Evolutionary conservation across 2,113 vertebrate genomes (phyloP), one percentile per base, ranked within the genome.

Genomic region (Panurus biarmicus): DNA sequence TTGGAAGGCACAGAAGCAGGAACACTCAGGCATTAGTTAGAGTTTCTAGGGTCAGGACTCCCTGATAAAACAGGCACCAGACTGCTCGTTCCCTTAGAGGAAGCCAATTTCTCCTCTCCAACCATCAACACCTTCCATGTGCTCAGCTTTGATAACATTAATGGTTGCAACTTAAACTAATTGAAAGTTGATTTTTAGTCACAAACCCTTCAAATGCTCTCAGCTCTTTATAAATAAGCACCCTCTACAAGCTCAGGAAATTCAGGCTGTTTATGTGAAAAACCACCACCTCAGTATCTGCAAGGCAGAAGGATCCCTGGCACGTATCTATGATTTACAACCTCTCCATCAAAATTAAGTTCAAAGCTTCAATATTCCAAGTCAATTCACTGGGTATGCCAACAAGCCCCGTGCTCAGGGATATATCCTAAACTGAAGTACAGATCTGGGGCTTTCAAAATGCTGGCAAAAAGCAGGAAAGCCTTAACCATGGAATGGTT

Each of bases 141-240:
- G 42, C 45, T 54, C 60, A 70, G 51, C 69, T 94, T 80, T 84
- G 35, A 24, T 42, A 87, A 82, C 29, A 90, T 71, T 79, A 88
- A 8, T 40, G 31, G 38, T 23, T 77, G 42, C 62, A 86, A 14
- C 56, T 84, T 67, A 58, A 54, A 86, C 60, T 75, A 70, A 73
- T 3, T 53, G 20, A 61, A 90, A 83, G 60, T 28, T 62, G 33
- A 53, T 54, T 62, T 87, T 84, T 29, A 67, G 40, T 61, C 36
- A 19, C 13, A 89, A 85, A 54, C 45, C 35, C n/a, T 81, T 81
- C 51, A 91, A 87, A 78, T 51, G 23, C 48, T 62, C 51, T 57
- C 38, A 72, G 6, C 3, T 56, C 31, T 74, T 56, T 14, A 35
- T 20, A 60, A 81, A 72, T 42, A 58, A 67, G 26, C 24, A 71